Evolutionary conservation across 2,113 vertebrate genomes (phyloP), one percentile per base, ranked within the genome.

Genomic region (Entosphenus tridentatus): DNA sequence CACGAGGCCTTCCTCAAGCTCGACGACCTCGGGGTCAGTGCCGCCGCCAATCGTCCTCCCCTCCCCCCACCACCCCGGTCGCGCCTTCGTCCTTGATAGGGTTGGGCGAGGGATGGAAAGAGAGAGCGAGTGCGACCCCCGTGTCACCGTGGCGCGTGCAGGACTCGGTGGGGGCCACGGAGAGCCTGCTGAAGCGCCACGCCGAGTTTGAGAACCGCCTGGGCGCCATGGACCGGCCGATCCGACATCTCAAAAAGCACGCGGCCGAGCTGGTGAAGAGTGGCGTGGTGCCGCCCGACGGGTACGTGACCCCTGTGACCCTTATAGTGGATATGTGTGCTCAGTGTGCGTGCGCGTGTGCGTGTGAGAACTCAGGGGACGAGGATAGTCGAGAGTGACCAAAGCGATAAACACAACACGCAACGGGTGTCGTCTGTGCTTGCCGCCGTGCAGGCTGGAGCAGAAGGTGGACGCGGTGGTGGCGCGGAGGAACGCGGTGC

Each of bases 151-250:
- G 39, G 39, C 39, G 39, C 2, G 39, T 68, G 56, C n/a, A 92
- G 88, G 86, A 88, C 71, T 83, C 85, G 0, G 73, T 86, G 67
- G 81, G 82, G 73, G 78, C 80, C 12, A 80, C 85, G 67, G 79
- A 75, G 74, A 81, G 76, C 73, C 77, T 88, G 55, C 71, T 89
- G 71, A 81, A 82, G 65, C 79, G 77, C 9, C 88, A 92, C 72
- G 81, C 81, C 8, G 82, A 86, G 70, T 80, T 85, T 75, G 82
- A 80, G 18, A 74, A 70, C 56, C 76, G 86, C n/a, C 77, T 87
- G 69, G 72, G 75, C 12, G 75, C 70, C 3, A 72, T 89, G 72
- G 81, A 84, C 57, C 80, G 72, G n/a, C 73, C 77, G n/a, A 75
- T 81, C n/a, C 75, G 77, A 68, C 73, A 73, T 12, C 81, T 88